These are phyloP conservation scores for Diuraphis noxia DNA, from an alignment of 1,140 invertebrate genomes.

Conservation along the genomic window DNA sequence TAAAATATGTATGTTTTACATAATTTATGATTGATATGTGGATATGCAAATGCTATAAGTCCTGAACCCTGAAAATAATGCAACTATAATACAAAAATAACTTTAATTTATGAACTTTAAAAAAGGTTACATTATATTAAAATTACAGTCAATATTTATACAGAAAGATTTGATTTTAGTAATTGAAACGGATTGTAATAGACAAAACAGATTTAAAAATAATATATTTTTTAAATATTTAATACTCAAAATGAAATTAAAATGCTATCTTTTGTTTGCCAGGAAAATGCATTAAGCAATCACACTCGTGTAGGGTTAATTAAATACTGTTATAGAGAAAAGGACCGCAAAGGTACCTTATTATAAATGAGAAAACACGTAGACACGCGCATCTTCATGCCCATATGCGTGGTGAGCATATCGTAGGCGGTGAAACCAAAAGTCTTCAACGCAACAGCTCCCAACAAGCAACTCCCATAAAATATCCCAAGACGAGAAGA, in stretches of 20 bases:
- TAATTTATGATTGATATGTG: no score
- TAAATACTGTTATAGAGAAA: background rate
- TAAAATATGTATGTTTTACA: no score
- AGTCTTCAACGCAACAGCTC: constrained; percentile 71
- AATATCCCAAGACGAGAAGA: constrained; percentile 67
- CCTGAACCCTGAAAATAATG: no score
- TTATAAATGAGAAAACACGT: constrained; percentile 80
- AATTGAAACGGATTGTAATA: background rate
- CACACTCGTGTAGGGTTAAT: constrained; percentile 28
- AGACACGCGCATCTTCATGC: constrained; percentile 78
- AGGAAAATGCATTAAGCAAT: constrained; percentile 28
- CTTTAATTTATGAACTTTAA: background rate
- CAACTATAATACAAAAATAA: background rate
- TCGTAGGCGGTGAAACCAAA: constrained; percentile 79
- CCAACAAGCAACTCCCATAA: constrained; percentile 70
- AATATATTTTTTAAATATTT: background rate
- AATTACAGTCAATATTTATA: background rate
- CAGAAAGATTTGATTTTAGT: background rate
- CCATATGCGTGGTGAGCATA: constrained; percentile 73
- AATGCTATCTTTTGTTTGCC: constrained; percentile 40
- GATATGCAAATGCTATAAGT: no score
- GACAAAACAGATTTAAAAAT: background rate
- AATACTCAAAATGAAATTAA: constrained; percentile 4
- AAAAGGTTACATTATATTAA: background rate
- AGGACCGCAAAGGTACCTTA: constrained; percentile 67